Evolutionary conservation across 2,113 vertebrate species (phyloP).

Genomic region (Barnardius zonarius): DNA sequence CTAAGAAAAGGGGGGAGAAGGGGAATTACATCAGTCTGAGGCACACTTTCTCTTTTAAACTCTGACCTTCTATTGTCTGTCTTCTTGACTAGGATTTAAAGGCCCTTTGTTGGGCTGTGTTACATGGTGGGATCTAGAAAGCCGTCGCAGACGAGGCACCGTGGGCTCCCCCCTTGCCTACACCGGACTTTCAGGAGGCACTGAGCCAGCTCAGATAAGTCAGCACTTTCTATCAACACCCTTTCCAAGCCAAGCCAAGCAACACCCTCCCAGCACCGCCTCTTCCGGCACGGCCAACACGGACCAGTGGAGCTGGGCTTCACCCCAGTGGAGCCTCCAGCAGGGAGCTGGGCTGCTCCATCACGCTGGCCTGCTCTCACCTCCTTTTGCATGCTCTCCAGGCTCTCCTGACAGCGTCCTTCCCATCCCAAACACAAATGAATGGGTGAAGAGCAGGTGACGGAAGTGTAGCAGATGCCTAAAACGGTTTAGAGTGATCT

Average conservation of each 20-base stretch:
- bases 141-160: not conserved
- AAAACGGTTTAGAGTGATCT: slow-evolving; percentile 48
- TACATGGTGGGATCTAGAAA: slow-evolving; percentile 43
- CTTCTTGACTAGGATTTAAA: slow-evolving; percentile 62
- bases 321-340: accelerated
- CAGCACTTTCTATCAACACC: slow-evolving; percentile 2
- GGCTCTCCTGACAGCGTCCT: not conserved
- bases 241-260: not conserved
- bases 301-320: not conserved
- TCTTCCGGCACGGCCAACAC: not conserved
- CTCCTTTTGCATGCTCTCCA: not conserved
- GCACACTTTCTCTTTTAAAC: slow-evolving; percentile 62
- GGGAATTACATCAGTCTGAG: slow-evolving; percentile 64
- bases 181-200: not conserved
- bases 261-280: not conserved
- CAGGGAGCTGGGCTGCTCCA: not conserved
- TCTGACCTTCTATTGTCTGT: slow-evolving; percentile 59
- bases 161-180: not conserved
- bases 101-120: slow-evolving; percentile 39
- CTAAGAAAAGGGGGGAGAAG: slow-evolving; percentile 41
- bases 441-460: slow-evolving; percentile 26
- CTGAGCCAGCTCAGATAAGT: slow-evolving; percentile 21
- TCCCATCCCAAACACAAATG: slow-evolving; percentile 44
- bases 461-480: slow-evolving; percentile 13
- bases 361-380: accelerated